Base-by-base conservation (phyloP, 2,888 invertebrate genomes). In the Tenthredo amoena region DNA sequence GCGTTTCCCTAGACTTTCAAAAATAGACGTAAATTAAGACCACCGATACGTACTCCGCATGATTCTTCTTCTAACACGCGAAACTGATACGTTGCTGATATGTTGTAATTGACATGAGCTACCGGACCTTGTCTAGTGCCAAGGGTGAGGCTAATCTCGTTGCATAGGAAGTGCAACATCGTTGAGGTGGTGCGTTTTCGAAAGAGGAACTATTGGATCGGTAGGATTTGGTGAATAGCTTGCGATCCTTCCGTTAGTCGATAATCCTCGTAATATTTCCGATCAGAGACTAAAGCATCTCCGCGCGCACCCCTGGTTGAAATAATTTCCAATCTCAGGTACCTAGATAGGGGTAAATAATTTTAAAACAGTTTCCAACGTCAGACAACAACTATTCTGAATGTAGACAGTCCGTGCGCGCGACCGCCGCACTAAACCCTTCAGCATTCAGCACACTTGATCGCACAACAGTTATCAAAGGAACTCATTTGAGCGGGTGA, bases 381-480 rank as follows among this genome's bases (percentile, higher is more conserved):
- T 6, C 71, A 68, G 50, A 83, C 3, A 71, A 81, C 34, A 83
- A 83, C 47, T 47, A 71, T 40, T 12, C 43, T 15, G 34, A 81
- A 47, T 71, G 68, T 68, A 47, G 65, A 58, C 68, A 71, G 68
- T 65, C 83, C 88, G 89, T 87, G 88, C 88, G 87, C 88, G 87
- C 82, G 82, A 85, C 82, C 85, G 81, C 82, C 87, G 89, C 88
- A 89, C 88, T 89, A 91, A 92, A 91, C 92, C 93, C 92, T 92
- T 92, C 92, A 92, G 92, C 92, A 92, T 93, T 93, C 93, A 92
- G 91, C 91, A 91, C 92, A 92, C 92, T 92, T 92, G 93, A 93
- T 93, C 92, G 91, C 92, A 93, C 93, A 93, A 93, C 93, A 93
- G 93, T 93, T 93, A 93, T 93, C 93, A 93, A 93, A 93, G 92